Evolutionary conservation across 2,113 vertebrate genomes (phyloP), one percentile per base, ranked within the genome.

Genomic region (Monarcha castaneiventris): DNA sequence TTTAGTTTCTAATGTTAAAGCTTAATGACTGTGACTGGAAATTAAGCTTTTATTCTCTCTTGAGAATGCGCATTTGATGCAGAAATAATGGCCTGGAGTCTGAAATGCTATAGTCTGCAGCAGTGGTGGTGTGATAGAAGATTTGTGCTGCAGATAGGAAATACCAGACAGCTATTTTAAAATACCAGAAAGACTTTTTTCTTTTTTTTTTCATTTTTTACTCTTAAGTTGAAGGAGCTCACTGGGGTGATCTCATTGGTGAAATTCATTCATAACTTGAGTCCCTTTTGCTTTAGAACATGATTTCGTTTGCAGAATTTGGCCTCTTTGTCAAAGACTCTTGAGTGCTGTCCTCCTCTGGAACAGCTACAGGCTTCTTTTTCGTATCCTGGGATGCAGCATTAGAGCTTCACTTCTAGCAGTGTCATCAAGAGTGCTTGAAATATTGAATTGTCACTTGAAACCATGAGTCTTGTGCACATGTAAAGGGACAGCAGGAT

Each of bases 21-120:
- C 63, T 83, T 90, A 96, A 91, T 93, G 85, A 86, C 84, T 69
- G 15, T 73, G 74, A 83, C 32, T 86, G 35, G 43, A 95, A 95
- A 89, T 86, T 54, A 94, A 80, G 44, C 69, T 93, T 92, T 92
- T 85, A 64, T 74, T 37, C 4, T 86, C 76, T 88, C 83, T 61
- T 49, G 48, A 48, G 63, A 89, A 61, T 21, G 19, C 15, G 1
- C 55, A 33, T 63, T 92, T 64, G 49, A 80, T 94, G 46, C 62
- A 81, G 83, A 78, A 88, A 56, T 90, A 69, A 67, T 62, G 37
- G 88, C 51, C 52, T 72, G 56, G 55, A 75, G 90, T 63, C 76
- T 90, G 49, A 92, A 94, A 64, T 68, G 52, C 68, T 66, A 1
- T 43, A 23, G 23, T 68, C 58, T 58, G 3, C 41, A 13, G 25